phyloP scores from a whole-genome alignment of 2,113 vertebrate genomes.

The Marmota monax region DNA sequence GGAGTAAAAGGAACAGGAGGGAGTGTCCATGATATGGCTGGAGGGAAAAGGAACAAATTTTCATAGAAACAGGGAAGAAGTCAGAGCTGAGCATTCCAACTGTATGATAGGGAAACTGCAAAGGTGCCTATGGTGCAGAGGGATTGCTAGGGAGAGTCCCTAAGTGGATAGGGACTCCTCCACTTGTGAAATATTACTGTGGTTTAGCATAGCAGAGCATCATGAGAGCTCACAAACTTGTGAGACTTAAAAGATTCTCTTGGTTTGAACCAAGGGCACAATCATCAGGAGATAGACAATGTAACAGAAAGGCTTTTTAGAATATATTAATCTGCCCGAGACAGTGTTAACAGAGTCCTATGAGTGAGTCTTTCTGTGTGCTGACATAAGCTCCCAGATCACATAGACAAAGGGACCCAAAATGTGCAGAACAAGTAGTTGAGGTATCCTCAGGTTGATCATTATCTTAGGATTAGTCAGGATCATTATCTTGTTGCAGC shows the following conservation, averaged over 20 bases:
- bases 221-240: background rate
- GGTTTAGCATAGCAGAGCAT: background rate
- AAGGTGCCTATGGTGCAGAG: background rate
- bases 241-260: background rate
- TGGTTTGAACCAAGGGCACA: background rate
- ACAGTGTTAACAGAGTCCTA: background rate
- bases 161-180: background rate
- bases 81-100: background rate
- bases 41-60: background rate
- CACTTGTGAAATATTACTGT: background rate
- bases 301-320: background rate
- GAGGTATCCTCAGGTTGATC: background rate
- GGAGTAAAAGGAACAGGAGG: background rate
- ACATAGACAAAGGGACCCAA: background rate
- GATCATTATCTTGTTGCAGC: too few relatives aligned
- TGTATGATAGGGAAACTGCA: background rate
- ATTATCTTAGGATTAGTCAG: background rate
- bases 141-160: background rate
- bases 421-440: background rate
- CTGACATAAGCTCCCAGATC: background rate
- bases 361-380: background rate
- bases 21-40: background rate
- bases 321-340: background rate
- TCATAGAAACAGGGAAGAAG: background rate
- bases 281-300: background rate